Evolutionary conservation across 2,113 vertebrate species (phyloP).

Genomic region (Capreolus pygargus): DNA sequence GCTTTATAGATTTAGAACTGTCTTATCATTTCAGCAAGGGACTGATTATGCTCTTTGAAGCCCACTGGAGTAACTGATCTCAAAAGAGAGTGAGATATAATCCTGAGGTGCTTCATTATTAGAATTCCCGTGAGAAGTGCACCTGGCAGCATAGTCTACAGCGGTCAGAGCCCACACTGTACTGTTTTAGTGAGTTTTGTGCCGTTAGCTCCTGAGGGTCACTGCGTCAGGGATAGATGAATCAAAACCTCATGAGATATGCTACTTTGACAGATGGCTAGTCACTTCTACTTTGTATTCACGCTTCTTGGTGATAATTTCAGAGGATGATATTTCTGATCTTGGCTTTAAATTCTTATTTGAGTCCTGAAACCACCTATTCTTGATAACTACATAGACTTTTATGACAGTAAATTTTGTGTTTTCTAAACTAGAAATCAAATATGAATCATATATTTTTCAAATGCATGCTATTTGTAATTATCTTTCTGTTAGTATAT

Average conservation of each 20-base stretch:
- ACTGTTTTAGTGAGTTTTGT: background rate
- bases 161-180: background rate
- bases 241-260: background rate
- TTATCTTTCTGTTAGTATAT: background rate
- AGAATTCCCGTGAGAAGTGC: background rate
- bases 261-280: background rate
- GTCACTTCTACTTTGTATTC: background rate
- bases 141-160: background rate
- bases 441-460: background rate
- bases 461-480: background rate
- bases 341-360: background rate
- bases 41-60: background rate
- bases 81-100: background rate
- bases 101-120: background rate
- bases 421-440: slow-evolving; percentile 9
- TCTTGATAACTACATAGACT: background rate
- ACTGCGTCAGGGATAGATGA: background rate
- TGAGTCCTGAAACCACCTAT: background rate
- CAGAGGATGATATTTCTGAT: background rate
- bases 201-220: background rate
- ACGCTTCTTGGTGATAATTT: background rate
- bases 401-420: background rate
- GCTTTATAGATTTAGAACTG: background rate
- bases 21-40: background rate
- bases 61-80: background rate